Base-by-base conservation (phyloP, 2,888 invertebrate genomes). In the Zhengitettix transpicula region DNA sequence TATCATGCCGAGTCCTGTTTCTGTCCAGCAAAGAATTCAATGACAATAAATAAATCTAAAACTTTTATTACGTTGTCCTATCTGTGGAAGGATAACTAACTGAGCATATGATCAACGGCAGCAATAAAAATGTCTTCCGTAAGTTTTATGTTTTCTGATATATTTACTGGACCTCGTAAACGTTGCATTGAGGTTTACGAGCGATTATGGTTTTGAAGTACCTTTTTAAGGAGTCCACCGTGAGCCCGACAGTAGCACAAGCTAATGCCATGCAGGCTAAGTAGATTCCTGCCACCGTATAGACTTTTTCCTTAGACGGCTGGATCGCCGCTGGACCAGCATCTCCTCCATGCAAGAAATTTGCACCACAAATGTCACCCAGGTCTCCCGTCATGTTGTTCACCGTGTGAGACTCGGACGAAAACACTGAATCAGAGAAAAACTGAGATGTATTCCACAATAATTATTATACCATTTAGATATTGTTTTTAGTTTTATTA, bases 151-250 rank as follows among this genome's bases (percentile, higher is more conserved):
- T 28, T 28, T 28, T 28, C 3, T 28, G 28, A 28, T 28, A 28
- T 28, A 28, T 28, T 28, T 28, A 28, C 28, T 28, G 28, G 28
- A 28, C 28, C 3, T 28, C 28, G 28, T 28, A 28, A 28, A 28
- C 28, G 28, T 28, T 28, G 28, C 28, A 28, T 28, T 28, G 28
- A 28, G 28, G 28, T 28, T 28, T 28, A 28, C 28, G 28, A 28
- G 28, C 28, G 28, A 28, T 28, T 28, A 28, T 28, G 28, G 28
- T 28, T 28, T 7, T 7, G 28, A 28, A 28, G 55, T 72, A 81
- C 77, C 78, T 75, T 62, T 76, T 77, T 68, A 83, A 74, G 1
- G 81, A 78, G 67, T 85, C 84, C 1, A 85, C 77, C 55, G 83
- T 79, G 42, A 82, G 57, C 0, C 77, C 76, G 0, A 84, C 77